Evolutionary conservation across 2,797 vertebrate species (phyloP), one percentile per base, ranked within the genome.

Genomic region (Falco rusticolus): DNA sequence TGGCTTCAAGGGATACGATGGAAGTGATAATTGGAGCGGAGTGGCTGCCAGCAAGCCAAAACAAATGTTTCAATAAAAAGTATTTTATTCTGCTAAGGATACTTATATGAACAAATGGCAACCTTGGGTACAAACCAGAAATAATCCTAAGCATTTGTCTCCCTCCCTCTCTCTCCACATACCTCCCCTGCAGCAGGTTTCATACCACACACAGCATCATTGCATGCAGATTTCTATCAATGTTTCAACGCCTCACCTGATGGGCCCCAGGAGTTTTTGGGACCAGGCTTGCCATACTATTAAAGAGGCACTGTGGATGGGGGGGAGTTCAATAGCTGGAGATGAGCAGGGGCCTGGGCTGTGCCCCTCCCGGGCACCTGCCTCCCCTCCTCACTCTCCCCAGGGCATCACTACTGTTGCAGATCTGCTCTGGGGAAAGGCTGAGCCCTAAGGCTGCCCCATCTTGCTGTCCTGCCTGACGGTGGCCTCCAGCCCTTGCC

Each of bases 31-130:
- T 90, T 87, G 74, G 84, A 95, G 70, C 8, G 0, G 60, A 85
- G 53, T 43, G 48, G 56, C 84, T 97, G 79, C 84, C 92, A 95
- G 87, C 20, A 75, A 93, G 39, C 7, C 43, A 63, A 63, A 80
- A 83, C 90, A 89, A 76, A 82, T 16, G 28, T 90, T 96, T 86
- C 87, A 93, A 78, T 92, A 95, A 91, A 90, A 97, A 75, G 59
- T 70, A 72, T 78, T 94, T 95, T 86, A 92, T 88, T 93, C 66
- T 86, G 51, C 65, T 90, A 47, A 82, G 60, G 89, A 87, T 96
- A 90, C 86, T 94, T 94, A 83, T 16, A 65, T 41, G 91, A 96
- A 94, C 65, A 95, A 96, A 95, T 78, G 61, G 47, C 43, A 91
- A 79, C 75, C 92, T 88, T 82, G 68, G 61, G 80, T 84, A 93